Percentiles rank a stretch among this genome's conserved stretches.
phyloP scores from a whole-genome alignment of 2,888 invertebrate species.

The Cantharis lateralis region DNA sequence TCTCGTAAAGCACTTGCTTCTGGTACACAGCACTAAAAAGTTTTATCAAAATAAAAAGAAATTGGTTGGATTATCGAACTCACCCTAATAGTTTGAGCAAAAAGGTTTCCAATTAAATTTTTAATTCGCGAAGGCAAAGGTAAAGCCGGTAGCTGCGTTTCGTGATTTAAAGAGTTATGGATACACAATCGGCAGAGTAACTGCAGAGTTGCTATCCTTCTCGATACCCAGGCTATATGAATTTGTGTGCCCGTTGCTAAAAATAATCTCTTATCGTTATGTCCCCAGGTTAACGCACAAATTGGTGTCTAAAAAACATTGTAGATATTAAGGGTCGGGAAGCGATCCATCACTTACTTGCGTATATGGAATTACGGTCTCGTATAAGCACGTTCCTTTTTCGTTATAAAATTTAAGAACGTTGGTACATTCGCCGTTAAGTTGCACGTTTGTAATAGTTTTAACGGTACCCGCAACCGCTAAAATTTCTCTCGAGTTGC shows the following conservation, averaged over 20 bases:
- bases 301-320: constrained; percentile 70
- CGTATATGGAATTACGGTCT: constrained; percentile 76
- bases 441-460: constrained; percentile 43
- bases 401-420: constrained; percentile 91
- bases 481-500: constrained; percentile 88
- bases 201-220: constrained; percentile 88
- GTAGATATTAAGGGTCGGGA: neutral
- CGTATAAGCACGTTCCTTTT: constrained; percentile 79
- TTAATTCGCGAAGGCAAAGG: constrained; percentile 88
- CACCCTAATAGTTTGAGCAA: constrained; percentile 93
- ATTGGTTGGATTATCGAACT: constrained; percentile 41
- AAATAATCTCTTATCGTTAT: constrained; percentile 94
- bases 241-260: constrained; percentile 90
- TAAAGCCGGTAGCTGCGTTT: constrained; percentile 75
- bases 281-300: constrained; percentile 96
- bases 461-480: constrained; percentile 85
- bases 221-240: constrained; percentile 92
- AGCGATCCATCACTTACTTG: constrained; percentile 59
- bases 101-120: constrained; percentile 82
- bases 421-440: constrained; percentile 70
- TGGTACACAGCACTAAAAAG: constrained; percentile 89
- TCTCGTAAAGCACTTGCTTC: constrained; percentile 84
- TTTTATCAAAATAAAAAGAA: neutral
- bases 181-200: constrained; percentile 84
- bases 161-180: constrained; percentile 74